Conservation (phyloP, 2,888 invertebrate species). For the Prionchulus punctatus region DNA sequence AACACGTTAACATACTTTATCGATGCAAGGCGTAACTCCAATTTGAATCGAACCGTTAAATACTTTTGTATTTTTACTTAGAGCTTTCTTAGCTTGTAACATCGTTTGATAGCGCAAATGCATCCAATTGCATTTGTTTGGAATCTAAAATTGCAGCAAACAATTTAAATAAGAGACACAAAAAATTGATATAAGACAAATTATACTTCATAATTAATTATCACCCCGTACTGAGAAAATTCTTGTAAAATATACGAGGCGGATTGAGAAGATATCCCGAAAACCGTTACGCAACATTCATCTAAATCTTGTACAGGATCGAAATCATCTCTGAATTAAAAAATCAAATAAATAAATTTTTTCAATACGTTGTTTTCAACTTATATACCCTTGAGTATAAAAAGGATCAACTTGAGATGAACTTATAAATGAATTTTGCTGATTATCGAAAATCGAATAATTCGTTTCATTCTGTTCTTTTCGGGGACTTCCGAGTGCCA, state of each 20-base stretch:
- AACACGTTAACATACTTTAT: neutral
- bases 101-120: neutral
- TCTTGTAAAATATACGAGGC: neutral
- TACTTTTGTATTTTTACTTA: neutral
- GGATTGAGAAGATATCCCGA: neutral
- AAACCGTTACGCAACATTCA: neutral
- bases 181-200: too few relatives aligned
- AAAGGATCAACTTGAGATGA: neutral
- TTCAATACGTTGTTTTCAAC: neutral
- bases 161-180: neutral
- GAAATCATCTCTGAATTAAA: neutral
- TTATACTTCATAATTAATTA: neutral
- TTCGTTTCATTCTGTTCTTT: neutral
- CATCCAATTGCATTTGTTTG: neutral
- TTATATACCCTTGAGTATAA: neutral
- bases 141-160: neutral
- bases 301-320: neutral
- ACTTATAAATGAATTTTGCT: too few relatives aligned
- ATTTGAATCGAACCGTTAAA: neutral
- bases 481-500: neutral
- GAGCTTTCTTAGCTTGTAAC: neutral
- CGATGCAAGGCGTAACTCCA: neutral
- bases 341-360: neutral
- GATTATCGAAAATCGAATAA: too few relatives aligned
- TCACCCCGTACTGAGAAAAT: neutral